Conservation (phyloP, 2,797 vertebrate species). For the Numenius phaeopus region DNA sequence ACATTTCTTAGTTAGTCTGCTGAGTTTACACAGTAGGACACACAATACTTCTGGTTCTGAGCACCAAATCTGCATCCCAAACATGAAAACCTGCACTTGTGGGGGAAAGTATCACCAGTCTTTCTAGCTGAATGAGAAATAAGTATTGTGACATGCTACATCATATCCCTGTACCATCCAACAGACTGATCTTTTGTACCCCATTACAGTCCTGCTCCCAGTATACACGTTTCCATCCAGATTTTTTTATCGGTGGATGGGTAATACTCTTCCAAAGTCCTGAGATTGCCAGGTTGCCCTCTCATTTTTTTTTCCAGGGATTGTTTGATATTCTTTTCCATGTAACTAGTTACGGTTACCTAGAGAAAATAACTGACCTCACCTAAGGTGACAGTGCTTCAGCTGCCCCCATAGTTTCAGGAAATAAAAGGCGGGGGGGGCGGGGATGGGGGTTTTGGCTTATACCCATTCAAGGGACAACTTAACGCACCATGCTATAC, state of each 20-base stretch:
- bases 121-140: background rate
- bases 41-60: background rate
- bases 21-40: background rate
- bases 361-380: background rate
- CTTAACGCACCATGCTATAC: background rate
- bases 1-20: background rate
- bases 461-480: background rate
- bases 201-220: background rate
- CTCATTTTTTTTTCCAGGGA: background rate
- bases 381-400: background rate
- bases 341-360: background rate
- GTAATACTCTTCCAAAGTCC: background rate
- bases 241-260: background rate
- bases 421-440: background rate
- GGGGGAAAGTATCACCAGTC: background rate
- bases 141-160: background rate
- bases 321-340: background rate
- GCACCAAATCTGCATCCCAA: background rate
- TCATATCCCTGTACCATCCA: background rate
- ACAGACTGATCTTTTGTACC: background rate
- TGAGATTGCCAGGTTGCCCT: background rate
- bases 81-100: background rate
- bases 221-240: background rate
- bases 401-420: background rate
- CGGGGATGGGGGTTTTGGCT: background rate